Evolutionary conservation across 2,797 vertebrate genomes (phyloP), one percentile per base, ranked within the genome.

Genomic region (Sebastes diploproa): DNA sequence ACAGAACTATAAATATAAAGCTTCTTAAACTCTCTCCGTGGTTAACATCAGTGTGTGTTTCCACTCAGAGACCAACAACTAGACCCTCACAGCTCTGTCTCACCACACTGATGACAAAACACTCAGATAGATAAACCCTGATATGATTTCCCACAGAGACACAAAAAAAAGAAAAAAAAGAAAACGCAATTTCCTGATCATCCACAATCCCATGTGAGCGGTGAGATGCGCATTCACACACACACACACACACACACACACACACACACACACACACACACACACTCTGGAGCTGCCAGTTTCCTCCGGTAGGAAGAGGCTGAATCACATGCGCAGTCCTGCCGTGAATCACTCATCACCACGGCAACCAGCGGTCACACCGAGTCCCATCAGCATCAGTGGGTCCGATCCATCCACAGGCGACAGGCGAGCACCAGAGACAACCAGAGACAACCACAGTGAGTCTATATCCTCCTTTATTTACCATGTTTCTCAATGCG

Each of bases 301-400:
- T 85, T 88, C 80, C 78, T 80, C 80, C 67, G 79, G 78, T 42
- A 86, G 38, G 38, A 38, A 38, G 38, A 38, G 38, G 65, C 88
- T 77, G 72, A 62, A 82, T 85, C 38, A 84, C 92, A 82, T 92
- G 93, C 94, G 94, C 92, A 94, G 92, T 90, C 72, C 89, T 88
- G 85, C 83, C 78, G 83, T 78, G 91, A 88, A 87, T 86, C 93
- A 83, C 89, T 56, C 91, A 88, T 95, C 93, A 91, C 94, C 95
- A 93, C 81, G 91, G 92, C 89, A 95, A 95, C 94, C 88, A 85
- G 86, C 83, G 82, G 70, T 79, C 89, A 81, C 87, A 85, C 64
- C 79, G 80, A 79, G 78, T 84, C 84, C 83, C 78, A 74, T 72
- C 81, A 85, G 90, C 91, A 90, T 85, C 90, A 72, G 75, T 36